Percentiles rank a stretch among this genome's conserved stretches.
These are phyloP conservation scores for Vulpes lagopus DNA, from an alignment of 2,113 vertebrate genomes.

Conservation along the genomic window DNA sequence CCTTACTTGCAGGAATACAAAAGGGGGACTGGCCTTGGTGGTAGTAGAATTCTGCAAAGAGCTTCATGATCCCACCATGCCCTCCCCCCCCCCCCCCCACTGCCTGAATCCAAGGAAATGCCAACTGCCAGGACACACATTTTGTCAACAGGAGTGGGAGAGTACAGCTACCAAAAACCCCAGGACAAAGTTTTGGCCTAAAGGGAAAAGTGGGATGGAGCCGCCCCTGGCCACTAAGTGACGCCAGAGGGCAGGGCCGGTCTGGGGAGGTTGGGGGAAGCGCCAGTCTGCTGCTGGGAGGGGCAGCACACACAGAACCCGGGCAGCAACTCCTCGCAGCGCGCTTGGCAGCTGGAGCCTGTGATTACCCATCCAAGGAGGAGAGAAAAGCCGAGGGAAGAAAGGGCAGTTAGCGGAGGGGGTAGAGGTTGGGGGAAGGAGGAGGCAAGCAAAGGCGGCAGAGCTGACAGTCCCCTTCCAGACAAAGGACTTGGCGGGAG, in stretches of 20 bases:
- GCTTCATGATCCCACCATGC: accelerated
- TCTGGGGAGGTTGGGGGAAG: neutral
- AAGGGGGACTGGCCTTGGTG: accelerated
- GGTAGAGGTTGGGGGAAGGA: conserved; percentile 50
- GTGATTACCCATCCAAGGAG: conserved; percentile 71
- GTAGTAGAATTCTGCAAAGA: neutral
- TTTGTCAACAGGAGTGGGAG: neutral
- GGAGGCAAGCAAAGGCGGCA: neutral
- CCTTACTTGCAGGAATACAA: neutral
- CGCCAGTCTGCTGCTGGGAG: neutral
- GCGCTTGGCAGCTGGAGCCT: conserved; percentile 59
- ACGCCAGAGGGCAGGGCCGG: neutral
- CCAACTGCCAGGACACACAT: too few relatives aligned
- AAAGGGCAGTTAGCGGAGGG: conserved; percentile 59
- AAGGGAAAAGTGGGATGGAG: neutral
- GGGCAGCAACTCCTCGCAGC: neutral
- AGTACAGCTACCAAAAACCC: neutral
- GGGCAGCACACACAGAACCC: neutral
- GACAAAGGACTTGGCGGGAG: conserved; percentile 78
- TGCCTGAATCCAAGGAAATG: neutral
- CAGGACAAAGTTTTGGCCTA: conserved; percentile 15
- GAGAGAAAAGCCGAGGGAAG: conserved; percentile 44
- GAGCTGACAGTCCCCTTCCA: conserved; percentile 55
- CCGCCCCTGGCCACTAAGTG: neutral
- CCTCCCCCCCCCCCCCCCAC: neutral